Percentiles rank a stretch among this genome's conserved stretches.
phyloP scores from a whole-genome alignment of 2,113 vertebrate genomes.

The Syngnathus scovelli region DNA sequence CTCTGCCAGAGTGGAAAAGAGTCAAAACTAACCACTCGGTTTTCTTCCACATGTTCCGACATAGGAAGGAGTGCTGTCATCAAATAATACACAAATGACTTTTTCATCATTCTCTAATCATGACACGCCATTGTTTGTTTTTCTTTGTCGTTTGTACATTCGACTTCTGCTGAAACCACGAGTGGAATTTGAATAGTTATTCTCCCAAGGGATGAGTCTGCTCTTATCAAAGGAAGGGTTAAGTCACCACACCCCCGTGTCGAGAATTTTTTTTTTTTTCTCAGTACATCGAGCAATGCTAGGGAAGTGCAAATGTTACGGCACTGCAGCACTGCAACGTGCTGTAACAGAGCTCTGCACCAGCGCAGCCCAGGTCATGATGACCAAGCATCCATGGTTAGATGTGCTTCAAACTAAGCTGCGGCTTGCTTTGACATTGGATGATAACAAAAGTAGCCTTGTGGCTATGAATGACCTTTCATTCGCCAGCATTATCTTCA shows the following conservation, averaged over 20 bases:
- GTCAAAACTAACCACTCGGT: slow-evolving; percentile 5
- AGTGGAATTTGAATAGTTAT: slow-evolving; percentile 45
- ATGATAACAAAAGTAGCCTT: slow-evolving; percentile 26
- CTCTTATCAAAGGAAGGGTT: slow-evolving; percentile 56
- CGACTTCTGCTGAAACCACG: slow-evolving; percentile 39
- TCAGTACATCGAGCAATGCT: slow-evolving; percentile 44
- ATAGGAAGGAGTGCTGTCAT: not conserved
- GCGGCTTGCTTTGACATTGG: slow-evolving; percentile 33
- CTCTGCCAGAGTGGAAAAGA: slow-evolving; percentile 37
- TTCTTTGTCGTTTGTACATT: not conserved
- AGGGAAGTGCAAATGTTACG: slow-evolving; percentile 29
- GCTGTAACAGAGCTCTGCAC: slow-evolving; percentile 41
- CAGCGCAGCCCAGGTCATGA: slow-evolving; percentile 29
- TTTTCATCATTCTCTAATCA: not conserved
- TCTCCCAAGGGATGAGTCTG: slow-evolving; percentile 39
- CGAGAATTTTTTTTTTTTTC: slow-evolving; percentile 46
- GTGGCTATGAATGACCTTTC: slow-evolving; percentile 45
- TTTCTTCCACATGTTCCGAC: not conserved
- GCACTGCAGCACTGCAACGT: slow-evolving; percentile 42
- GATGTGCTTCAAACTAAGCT: slow-evolving; percentile 19
- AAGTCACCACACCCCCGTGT: slow-evolving; percentile 55
- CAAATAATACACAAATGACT: not conserved
- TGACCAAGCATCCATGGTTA: slow-evolving; percentile 47
- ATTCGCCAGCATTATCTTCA: slow-evolving; percentile 22
- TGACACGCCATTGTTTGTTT: slow-evolving; percentile 5